These are phyloP conservation scores for Bucorvus abyssinicus DNA, from an alignment of 2,797 vertebrate species.

Conservation along the genomic window DNA sequence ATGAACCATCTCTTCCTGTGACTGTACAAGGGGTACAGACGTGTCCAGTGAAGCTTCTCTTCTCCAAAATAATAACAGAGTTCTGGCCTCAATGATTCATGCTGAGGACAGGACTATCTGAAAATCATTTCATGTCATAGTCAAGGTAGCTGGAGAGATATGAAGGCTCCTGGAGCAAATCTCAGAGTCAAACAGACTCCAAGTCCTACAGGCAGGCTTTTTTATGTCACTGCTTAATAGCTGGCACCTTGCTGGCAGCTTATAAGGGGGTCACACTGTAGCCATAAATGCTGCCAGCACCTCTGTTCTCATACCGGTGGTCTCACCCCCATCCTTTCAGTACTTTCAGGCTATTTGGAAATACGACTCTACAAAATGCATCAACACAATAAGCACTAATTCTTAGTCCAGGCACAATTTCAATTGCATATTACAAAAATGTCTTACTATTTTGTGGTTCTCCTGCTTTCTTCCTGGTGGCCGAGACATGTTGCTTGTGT, in stretches of 20 bases:
- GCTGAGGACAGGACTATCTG: background rate
- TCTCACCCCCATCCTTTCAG: background rate
- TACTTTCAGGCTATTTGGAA: background rate
- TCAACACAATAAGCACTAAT: background rate
- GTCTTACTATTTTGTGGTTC: slow-evolving; percentile 81
- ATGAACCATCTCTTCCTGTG: background rate
- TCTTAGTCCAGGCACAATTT: background rate
- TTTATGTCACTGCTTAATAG: background rate
- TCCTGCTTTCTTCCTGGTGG: slow-evolving; percentile 72
- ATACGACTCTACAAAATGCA: background rate
- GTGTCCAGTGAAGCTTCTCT: background rate
- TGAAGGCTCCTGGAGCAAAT: background rate
- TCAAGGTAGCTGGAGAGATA: background rate
- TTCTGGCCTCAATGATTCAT: background rate
- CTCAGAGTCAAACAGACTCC: background rate
- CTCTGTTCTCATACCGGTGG: background rate
- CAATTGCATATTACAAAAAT: background rate
- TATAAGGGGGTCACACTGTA: background rate
- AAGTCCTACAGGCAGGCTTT: background rate
- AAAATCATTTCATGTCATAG: background rate
- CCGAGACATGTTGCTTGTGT: slow-evolving; percentile 70
- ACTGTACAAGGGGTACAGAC: background rate
- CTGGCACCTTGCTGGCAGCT: background rate
- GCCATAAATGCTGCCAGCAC: background rate
- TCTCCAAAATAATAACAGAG: background rate